Evolutionary conservation across 2,113 vertebrate species (phyloP).

Genomic region (Triplophysa siluroides): DNA sequence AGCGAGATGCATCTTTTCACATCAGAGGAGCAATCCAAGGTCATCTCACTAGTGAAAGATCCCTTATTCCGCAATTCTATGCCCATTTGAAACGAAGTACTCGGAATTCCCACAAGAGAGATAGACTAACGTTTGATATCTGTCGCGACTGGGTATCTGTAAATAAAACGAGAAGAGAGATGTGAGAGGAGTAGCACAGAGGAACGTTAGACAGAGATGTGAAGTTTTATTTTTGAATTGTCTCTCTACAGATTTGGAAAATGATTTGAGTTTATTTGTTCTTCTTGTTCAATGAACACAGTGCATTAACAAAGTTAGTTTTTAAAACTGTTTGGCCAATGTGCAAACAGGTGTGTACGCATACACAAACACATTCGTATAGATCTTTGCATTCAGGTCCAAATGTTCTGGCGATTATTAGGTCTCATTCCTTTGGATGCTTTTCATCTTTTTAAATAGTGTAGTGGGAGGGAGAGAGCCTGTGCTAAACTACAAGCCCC

Average conservation of each 20-base stretch:
- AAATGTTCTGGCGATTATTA: conserved; percentile 13
- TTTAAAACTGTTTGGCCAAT: no score
- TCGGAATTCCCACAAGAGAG: conserved; percentile 65
- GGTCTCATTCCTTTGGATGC: background rate
- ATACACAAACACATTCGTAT: no score
- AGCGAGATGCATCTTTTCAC: conserved; percentile 61
- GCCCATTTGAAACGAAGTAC: conserved; percentile 61
- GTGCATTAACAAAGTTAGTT: background rate
- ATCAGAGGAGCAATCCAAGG: conserved; percentile 67
- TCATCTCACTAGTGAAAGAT: conserved; percentile 26
- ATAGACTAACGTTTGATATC: conserved; percentile 64
- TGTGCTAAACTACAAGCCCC: background rate
- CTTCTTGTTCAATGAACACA: conserved; percentile 33
- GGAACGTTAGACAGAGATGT: conserved; percentile 15
- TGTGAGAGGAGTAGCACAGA: conserved; percentile 3
- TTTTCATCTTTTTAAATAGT: conserved; percentile 28
- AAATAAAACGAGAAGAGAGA: conserved; percentile 67
- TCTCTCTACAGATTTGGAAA: conserved; percentile 40
- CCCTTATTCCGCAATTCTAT: conserved; percentile 60
- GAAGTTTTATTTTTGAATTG: conserved; percentile 38
- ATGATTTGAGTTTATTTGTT: conserved; percentile 45
- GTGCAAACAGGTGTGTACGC: no score
- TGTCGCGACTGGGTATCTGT: conserved; percentile 58
- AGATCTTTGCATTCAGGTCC: background rate
- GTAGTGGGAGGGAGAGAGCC: background rate